Percentiles rank a stretch among this genome's conserved stretches.
These are phyloP conservation scores for Hycleus cichorii DNA, from an alignment of 1,140 invertebrate genomes.

Conservation along the genomic window DNA sequence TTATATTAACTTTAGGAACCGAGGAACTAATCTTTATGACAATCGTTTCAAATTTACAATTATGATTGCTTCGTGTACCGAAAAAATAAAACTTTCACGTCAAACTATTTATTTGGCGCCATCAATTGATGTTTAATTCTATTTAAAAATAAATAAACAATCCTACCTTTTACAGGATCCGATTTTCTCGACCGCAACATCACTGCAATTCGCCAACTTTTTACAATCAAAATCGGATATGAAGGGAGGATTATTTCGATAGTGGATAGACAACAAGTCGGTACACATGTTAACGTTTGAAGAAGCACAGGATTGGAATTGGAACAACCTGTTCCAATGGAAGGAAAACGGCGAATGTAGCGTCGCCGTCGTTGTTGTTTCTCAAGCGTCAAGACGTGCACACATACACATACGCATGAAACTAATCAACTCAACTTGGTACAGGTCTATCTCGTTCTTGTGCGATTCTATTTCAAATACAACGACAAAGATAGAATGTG, in stretches of 20 bases:
- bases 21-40: no score
- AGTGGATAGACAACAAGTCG: no score
- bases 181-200: background rate
- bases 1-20: no score
- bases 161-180: background rate
- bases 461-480: background rate
- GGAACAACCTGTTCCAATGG: background rate
- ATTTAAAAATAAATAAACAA: background rate
- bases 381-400: slow-evolving; percentile 3
- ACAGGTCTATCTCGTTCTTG: slow-evolving; percentile 12
- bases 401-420: slow-evolving; percentile 5
- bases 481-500: background rate
- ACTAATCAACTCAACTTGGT: slow-evolving; percentile 16
- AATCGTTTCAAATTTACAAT: no score
- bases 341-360: slow-evolving; percentile 18
- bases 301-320: no score
- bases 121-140: background rate
- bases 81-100: background rate
- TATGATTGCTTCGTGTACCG: no score
- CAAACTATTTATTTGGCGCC: no score
- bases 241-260: background rate
- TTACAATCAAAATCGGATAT: background rate
- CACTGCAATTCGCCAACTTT: background rate
- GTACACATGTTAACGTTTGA: background rate
- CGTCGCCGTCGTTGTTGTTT: background rate